These are phyloP conservation scores for Mesocricetus auratus DNA, from an alignment of 2,113 vertebrate species.

Conservation along the genomic window DNA sequence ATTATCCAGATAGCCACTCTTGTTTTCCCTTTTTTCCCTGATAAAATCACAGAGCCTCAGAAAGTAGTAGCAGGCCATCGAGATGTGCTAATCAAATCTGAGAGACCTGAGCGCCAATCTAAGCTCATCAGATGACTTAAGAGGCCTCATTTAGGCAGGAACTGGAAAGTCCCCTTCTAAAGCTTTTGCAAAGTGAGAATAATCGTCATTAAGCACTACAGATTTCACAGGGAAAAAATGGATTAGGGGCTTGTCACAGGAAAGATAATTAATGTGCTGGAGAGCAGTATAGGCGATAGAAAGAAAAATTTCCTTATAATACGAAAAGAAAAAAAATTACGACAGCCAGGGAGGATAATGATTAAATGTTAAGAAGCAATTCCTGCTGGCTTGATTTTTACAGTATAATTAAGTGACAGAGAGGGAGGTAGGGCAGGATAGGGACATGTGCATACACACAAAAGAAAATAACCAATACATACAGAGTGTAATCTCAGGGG, in stretches of 20 bases:
- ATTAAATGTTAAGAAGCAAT: conserved; percentile 74
- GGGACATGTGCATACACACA: neutral
- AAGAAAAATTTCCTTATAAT: conserved; percentile 75
- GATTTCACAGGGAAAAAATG: conserved; percentile 65
- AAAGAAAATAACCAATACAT: conserved; percentile 15
- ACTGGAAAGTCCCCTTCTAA: conserved; percentile 63
- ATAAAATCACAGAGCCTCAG: conserved; percentile 68
- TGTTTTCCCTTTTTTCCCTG: conserved; percentile 64
- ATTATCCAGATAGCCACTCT: conserved; percentile 65
- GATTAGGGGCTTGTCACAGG: conserved; percentile 70
- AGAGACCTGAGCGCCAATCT: conserved; percentile 31
- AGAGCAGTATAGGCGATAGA: conserved; percentile 68
- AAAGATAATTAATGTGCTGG: conserved; percentile 74
- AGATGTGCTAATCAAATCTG: conserved; percentile 63
- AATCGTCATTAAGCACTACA: conserved; percentile 81
- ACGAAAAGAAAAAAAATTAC: conserved; percentile 70
- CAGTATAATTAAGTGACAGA: conserved; percentile 67
- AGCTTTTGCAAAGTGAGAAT: conserved; percentile 72
- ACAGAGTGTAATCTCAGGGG: conserved; percentile 37
- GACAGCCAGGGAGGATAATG: conserved; percentile 64
- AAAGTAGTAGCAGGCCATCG: conserved; percentile 45
- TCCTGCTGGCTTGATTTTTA: conserved; percentile 77
- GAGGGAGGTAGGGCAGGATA: neutral
- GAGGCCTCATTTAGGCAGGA: conserved; percentile 73
- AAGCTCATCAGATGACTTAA: conserved; percentile 59